Percentiles rank a stretch among this genome's conserved stretches.
Evolutionary conservation across 23 tunicate genomes (phyloP).

Genomic region (Trididemnum clinides): DNA sequence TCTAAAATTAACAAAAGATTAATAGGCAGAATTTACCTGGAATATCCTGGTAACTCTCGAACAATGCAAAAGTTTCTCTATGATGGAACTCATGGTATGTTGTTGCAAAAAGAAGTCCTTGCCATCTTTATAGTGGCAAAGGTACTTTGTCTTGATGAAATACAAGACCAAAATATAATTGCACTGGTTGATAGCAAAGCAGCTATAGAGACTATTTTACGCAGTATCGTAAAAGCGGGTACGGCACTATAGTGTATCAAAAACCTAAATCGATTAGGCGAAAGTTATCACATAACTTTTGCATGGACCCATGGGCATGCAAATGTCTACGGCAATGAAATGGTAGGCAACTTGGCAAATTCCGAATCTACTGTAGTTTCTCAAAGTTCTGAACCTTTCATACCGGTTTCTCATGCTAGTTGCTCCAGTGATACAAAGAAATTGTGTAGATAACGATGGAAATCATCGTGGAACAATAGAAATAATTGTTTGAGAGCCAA

Average conservation of each 20-base stretch:
- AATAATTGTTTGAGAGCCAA: too few species aligned
- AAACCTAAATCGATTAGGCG: neutral
- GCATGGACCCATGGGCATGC: neutral
- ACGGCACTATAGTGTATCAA: neutral
- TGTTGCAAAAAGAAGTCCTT: neutral
- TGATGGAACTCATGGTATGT: neutral
- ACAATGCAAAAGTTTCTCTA: neutral
- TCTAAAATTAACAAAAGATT: neutral
- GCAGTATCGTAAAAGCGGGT: neutral
- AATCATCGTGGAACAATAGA: too few species aligned
- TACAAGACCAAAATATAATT: neutral
- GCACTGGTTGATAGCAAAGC: neutral
- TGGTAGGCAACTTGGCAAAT: neutral
- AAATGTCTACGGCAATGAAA: neutral
- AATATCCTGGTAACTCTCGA: neutral
- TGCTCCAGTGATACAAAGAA: neutral
- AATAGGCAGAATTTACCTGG: neutral
- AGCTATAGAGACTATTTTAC: neutral
- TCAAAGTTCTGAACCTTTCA: neutral
- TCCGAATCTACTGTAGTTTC: neutral
- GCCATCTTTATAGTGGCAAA: neutral
- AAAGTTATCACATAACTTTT: neutral
- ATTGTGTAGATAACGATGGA: too few species aligned
- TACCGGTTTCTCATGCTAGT: neutral
- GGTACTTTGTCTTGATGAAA: neutral